These are phyloP conservation scores for Melanotaenia duboulayi DNA, from an alignment of 2,113 vertebrate genomes.

Conservation along the genomic window DNA sequence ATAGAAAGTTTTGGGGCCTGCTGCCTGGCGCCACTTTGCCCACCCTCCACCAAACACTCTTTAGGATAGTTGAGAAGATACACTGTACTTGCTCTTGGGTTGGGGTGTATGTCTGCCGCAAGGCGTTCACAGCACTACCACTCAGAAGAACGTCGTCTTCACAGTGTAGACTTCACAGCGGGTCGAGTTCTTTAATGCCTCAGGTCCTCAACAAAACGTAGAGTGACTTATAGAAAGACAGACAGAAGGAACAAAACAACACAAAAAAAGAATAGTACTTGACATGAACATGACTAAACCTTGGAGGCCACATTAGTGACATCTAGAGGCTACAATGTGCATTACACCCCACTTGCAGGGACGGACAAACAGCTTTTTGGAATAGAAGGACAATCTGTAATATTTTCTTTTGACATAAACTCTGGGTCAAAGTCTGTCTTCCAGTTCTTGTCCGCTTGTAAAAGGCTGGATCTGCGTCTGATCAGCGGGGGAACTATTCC, in stretches of 20 bases:
- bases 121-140: conserved; percentile 51
- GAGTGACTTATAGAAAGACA: conserved; percentile 23
- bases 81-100: conserved; percentile 31
- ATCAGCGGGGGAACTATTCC: too few relatives aligned
- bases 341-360: background rate
- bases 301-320: conserved; percentile 1
- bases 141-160: conserved; percentile 43
- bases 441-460: too few relatives aligned
- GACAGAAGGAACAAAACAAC: conserved; percentile 5
- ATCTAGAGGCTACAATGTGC: conserved; percentile 2
- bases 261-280: conserved; percentile 9
- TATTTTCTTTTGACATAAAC: too few relatives aligned
- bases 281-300: conserved; percentile 30
- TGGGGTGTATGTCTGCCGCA: conserved; percentile 11
- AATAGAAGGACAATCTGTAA: background rate
- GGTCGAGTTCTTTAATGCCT: conserved; percentile 47
- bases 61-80: conserved; percentile 60
- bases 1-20: conserved; percentile 50
- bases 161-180: conserved; percentile 43
- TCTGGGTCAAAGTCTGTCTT: too few relatives aligned
- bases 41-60: conserved; percentile 49
- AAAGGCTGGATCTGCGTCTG: too few relatives aligned
- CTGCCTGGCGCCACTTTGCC: conserved; percentile 79
- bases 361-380: background rate
- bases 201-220: conserved; percentile 37